These are phyloP conservation scores for Leptopilina drosophilae DNA, from an alignment of 2,888 invertebrate genomes.

Conservation along the genomic window DNA sequence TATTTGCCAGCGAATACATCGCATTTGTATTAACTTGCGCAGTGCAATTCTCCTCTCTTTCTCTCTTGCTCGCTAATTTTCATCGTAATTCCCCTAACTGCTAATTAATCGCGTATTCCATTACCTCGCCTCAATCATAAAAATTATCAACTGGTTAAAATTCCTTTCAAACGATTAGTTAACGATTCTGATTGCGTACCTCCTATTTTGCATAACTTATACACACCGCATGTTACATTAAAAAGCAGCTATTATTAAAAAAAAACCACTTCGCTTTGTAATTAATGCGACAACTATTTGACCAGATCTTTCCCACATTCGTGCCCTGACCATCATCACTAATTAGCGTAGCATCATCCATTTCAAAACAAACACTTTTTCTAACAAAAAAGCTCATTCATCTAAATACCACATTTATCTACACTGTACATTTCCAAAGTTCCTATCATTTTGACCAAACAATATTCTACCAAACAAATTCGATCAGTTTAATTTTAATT, in stretches of 20 bases:
- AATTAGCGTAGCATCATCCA: no score
- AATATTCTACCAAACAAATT: no score
- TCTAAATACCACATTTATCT: no score
- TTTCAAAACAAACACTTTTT: no score
- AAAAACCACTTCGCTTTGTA: no score
- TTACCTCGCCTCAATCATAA: constrained; percentile 24
- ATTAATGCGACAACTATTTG: not conserved
- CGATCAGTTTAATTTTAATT: no score
- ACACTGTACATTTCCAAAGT: no score
- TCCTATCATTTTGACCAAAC: no score
- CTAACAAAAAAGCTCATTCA: no score
- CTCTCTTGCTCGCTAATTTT: constrained; percentile 23
- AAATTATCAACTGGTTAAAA: constrained; percentile 26
- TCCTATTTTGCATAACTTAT: not conserved
- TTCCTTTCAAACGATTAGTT: constrained; percentile 2
- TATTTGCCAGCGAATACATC: constrained; percentile 71
- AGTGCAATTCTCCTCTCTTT: constrained; percentile 37
- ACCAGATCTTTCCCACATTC: not conserved
- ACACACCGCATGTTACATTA: not conserved
- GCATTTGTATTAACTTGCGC: constrained; percentile 48
- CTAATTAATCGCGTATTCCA: constrained; percentile 40
- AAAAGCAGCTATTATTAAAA: no score
- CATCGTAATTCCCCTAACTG: constrained; percentile 38
- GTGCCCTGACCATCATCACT: not conserved
- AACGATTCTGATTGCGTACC: not conserved